Evolutionary conservation across 1,140 invertebrate species (phyloP), one percentile per base, ranked within the genome.

Genomic region (Leptoteleia sp.): DNA sequence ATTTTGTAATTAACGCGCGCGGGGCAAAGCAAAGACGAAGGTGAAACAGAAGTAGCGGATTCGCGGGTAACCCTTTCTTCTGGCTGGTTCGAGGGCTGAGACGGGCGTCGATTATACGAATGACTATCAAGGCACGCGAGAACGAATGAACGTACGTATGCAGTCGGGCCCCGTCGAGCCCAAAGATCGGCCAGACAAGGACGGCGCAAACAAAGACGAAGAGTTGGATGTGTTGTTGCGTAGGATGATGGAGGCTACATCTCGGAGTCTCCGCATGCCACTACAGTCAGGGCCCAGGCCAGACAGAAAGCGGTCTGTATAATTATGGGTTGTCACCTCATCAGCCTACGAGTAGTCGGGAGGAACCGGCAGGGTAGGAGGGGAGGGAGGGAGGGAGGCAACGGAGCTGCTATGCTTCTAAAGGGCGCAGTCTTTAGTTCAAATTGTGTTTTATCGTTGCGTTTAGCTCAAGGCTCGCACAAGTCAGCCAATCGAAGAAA

Each of bases 241-340:
- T 81, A 81, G 71, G 79, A 79, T 78, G 79, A 81, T 79, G 71
- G 79, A 78, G 71, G 79, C 76, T 72, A 70, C 71, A 68, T 78
- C 79, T 76, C 43, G 59, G 62, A 71, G 72, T 83, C 83, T 84
- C 85, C 75, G 85, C 87, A 89, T 89, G 88, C 88, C 88, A 88
- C 86, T 87, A 88, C 85, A 86, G 87, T 86, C 84, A 86, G 83
- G 57, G 62, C 67, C 62, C 61, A 50, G 57, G 43, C 77, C 86
- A 88, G 88, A 87, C 87, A 87, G 85, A 88, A 89, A 89, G 86
- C 84, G 84, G 85, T 84, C 84, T 85, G 83, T 89, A 89, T 89
- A 90, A 89, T 89, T 90, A 88, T 88, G 84, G 89, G 89, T 90
- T 90, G 89, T 90, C 89, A 90, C 89, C 87, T 89, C 89, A 89